Evolutionary conservation across 1,140 invertebrate species (phyloP), one percentile per base, ranked within the genome.

Genomic region (Pachyrhynchus sulphureomaculatus): DNA sequence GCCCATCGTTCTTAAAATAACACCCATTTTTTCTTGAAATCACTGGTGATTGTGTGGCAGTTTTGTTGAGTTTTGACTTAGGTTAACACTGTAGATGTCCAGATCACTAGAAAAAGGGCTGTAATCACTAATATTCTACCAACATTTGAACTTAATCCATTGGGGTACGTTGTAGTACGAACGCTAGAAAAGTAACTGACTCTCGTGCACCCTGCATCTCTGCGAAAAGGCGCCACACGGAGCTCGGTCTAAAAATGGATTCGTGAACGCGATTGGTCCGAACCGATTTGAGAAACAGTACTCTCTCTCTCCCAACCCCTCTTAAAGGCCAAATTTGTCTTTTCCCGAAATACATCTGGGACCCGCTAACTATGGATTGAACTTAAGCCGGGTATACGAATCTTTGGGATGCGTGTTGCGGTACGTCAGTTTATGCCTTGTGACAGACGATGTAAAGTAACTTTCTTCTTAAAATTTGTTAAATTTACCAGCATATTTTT

Each of bases 281-380:
- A 73, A 53, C 64, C 59, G 59, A 33, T 59, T 39, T n/a, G 51
- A 41, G 49, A 54, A 58, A 67, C 65, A 48, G 54, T 53, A 55
- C 61, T 66, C 61, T 65, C 60, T 54, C 61, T 66, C 61, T 65
- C 60, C 56, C 70, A 69, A 71, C 72, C 68, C 70, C 69, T 71
- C 81, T 82, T 54, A 49, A 52, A 62, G 81, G 82, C 86, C 86
- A 86, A 87, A 87, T 88, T 87, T 85, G 86, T 88, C 86, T 87
- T 86, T 86, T 86, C 85, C 82, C 82, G 80, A 88, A 88, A 88
- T 88, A 88, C 83, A 82, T 75, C 78, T 81, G 80, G 81, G 52
- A 60, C 49, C 59, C 64, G 68, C 67, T 64, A 52, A 55, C 57
- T 51, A 24, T 44, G 23, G 13, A 18, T n/a, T 42, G 44, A 48